These are phyloP conservation scores for Paradisaea rubra DNA, from an alignment of 2,113 vertebrate genomes.

Conservation along the genomic window DNA sequence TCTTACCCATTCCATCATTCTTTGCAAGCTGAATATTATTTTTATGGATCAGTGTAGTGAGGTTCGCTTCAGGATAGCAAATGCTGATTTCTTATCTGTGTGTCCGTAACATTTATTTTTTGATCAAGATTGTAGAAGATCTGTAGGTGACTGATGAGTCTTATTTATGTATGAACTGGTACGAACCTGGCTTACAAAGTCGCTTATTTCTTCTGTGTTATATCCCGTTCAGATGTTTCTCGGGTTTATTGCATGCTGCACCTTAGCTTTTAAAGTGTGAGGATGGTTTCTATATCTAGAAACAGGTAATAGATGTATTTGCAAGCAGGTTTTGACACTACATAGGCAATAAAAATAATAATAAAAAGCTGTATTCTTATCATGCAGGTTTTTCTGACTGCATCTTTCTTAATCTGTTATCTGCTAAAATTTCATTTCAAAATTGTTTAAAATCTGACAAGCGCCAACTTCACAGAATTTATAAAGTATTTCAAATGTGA, in stretches of 20 bases:
- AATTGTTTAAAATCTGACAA: slow-evolving; percentile 4
- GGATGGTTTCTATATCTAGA: not conserved
- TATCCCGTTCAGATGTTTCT: not conserved
- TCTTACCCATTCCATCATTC: not conserved
- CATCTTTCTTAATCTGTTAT: not conserved
- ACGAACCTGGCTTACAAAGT: not conserved
- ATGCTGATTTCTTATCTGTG: not conserved
- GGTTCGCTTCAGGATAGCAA: not conserved
- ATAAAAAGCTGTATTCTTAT: not conserved
- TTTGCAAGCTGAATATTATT: not conserved
- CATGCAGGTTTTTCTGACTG: not conserved
- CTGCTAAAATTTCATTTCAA: not conserved
- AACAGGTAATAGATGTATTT: not conserved
- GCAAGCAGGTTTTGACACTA: not conserved
- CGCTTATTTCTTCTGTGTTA: not conserved
- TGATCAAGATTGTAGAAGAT: not conserved
- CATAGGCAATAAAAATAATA: not conserved
- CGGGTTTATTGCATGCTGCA: not conserved
- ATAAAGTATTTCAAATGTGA: not conserved
- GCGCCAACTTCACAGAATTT: not conserved
- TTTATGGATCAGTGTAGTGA: not conserved
- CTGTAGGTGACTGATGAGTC: not conserved
- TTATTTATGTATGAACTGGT: not conserved
- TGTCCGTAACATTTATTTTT: not conserved
- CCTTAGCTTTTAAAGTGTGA: not conserved